Evolutionary conservation across 2,113 vertebrate species (phyloP).

Genomic region (Empidonax traillii): DNA sequence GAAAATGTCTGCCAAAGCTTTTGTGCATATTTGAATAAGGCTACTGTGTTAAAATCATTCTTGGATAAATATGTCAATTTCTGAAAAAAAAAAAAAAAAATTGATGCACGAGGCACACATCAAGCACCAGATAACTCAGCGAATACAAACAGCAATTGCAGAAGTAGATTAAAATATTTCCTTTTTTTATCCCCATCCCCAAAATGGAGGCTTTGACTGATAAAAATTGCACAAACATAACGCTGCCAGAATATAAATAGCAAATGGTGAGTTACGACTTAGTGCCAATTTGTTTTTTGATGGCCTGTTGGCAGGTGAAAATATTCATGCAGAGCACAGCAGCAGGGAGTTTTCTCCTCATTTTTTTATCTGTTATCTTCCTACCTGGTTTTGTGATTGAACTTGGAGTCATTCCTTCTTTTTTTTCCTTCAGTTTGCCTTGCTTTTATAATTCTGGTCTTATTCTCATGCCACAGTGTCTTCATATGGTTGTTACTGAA

Average conservation of each 20-base stretch:
- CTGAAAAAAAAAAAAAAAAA: background rate
- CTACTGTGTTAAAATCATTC: background rate
- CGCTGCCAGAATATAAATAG: slow-evolving; percentile 39
- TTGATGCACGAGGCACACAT: background rate
- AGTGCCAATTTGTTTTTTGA: slow-evolving; percentile 25
- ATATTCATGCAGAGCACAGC: background rate
- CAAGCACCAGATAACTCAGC: background rate
- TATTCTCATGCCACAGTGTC: background rate
- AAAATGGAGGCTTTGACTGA: slow-evolving; percentile 4
- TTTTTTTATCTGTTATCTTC: background rate
- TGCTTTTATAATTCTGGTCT: background rate
- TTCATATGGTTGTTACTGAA: background rate
- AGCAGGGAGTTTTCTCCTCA: background rate
- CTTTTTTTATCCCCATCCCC: background rate
- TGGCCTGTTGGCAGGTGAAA: slow-evolving; percentile 14
- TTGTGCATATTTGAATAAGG: background rate
- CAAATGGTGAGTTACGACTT: slow-evolving; percentile 31
- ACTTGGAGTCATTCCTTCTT: background rate
- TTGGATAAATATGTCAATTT: slow-evolving; percentile 20
- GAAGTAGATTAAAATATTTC: background rate
- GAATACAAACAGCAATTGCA: background rate
- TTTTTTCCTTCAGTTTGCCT: background rate
- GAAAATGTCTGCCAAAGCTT: background rate
- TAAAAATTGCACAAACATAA: slow-evolving; percentile 23
- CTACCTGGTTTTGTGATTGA: background rate